Evolutionary conservation across 1,140 invertebrate genomes (phyloP).

Genomic region (Brachystomella parvula): DNA sequence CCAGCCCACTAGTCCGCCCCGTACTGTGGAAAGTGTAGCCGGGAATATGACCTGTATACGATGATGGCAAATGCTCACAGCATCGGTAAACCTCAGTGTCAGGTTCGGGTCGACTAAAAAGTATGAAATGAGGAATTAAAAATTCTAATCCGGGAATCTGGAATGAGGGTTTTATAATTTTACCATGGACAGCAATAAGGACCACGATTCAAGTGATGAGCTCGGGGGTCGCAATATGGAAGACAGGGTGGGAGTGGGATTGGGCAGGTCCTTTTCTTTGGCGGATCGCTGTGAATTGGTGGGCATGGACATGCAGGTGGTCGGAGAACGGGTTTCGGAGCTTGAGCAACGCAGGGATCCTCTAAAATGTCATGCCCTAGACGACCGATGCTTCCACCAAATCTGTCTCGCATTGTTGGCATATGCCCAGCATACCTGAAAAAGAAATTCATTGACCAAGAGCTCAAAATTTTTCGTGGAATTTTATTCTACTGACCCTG

Average conservation of each 20-base stretch:
- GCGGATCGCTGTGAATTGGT: neutral
- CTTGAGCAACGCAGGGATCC: conserved; percentile 35
- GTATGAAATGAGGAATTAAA: conserved; percentile 5
- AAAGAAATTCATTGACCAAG: neutral
- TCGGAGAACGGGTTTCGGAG: conserved; percentile 28
- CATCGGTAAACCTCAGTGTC: conserved; percentile 31
- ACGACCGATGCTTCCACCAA: conserved; percentile 27
- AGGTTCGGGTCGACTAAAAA: conserved; percentile 23
- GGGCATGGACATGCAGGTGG: conserved; percentile 16
- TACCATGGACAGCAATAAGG: conserved; percentile 33
- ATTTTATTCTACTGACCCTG: conserved; percentile 24
- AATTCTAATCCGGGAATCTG: neutral
- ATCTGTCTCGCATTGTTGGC: conserved; percentile 23
- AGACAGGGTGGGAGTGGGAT: neutral
- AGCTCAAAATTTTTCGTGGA: neutral
- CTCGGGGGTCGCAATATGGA: conserved; percentile 14
- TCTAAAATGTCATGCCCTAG: conserved; percentile 21
- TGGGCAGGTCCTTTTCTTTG: neutral
- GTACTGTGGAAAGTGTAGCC: conserved; percentile 36
- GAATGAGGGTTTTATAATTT: neutral
- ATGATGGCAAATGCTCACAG: conserved; percentile 27
- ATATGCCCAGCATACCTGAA: conserved; percentile 31
- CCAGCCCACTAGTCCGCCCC: conserved; percentile 22
- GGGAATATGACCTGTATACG: conserved; percentile 35
- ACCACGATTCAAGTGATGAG: conserved; percentile 26